Evolutionary conservation across 2,888 invertebrate species (phyloP).

Genomic region (Temnothorax unifasciatus): DNA sequence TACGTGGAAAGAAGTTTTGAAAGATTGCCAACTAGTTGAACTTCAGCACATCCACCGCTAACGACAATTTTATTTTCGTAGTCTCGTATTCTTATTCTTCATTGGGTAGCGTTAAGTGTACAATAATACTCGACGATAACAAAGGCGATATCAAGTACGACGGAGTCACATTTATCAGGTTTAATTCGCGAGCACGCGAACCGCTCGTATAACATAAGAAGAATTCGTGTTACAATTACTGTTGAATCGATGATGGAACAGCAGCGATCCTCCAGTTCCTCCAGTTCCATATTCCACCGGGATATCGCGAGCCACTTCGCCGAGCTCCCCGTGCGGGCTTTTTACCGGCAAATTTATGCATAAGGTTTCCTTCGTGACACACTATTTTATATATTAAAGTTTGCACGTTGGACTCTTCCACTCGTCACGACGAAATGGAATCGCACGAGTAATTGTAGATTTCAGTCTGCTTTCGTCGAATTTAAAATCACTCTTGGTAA

Average conservation of each 20-base stretch:
- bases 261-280: not conserved
- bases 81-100: not conserved
- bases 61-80: constrained; percentile 24
- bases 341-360: constrained; percentile 17
- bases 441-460: constrained; percentile 6
- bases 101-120: not conserved
- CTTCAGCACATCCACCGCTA: not conserved
- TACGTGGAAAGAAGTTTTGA: not conserved
- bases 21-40: not conserved
- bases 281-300: not conserved
- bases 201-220: constrained; percentile 19
- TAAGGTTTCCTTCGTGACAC: constrained; percentile 9
- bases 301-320: not conserved
- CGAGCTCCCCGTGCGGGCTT: constrained; percentile 1
- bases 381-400: constrained; percentile 28
- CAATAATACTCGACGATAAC: constrained; percentile 39
- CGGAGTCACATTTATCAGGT: constrained; percentile 43
- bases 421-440: not conserved
- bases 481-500: constrained; percentile 5
- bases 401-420: constrained; percentile 4
- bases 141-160: constrained; percentile 24
- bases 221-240: constrained; percentile 34
- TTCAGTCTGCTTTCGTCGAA: constrained; percentile 16
- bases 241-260: constrained; percentile 43
- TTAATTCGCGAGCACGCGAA: constrained; percentile 45